These are phyloP conservation scores for Odontomachus brunneus DNA, from an alignment of 1,140 invertebrate genomes.

Conservation along the genomic window DNA sequence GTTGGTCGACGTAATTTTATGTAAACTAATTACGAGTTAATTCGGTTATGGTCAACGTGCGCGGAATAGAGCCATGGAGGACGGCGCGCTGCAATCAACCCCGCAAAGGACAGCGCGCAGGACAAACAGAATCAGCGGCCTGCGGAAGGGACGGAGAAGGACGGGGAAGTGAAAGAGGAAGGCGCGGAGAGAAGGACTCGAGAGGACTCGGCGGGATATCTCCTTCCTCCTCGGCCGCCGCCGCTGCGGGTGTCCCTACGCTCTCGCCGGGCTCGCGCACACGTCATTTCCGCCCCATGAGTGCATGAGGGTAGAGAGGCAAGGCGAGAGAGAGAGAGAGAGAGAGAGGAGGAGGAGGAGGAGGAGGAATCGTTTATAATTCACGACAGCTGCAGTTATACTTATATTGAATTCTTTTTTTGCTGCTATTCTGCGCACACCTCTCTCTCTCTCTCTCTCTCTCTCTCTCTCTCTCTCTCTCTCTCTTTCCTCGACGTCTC, in stretches of 20 bases:
- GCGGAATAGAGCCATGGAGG: constrained; percentile 64
- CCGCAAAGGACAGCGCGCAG: constrained; percentile 64
- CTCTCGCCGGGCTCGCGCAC: background rate
- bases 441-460: no score
- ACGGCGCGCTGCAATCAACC: constrained; percentile 72
- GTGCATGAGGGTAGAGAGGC: background rate
- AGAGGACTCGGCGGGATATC: background rate
- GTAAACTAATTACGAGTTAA: constrained; percentile 79
- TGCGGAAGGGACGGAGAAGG: constrained; percentile 29
- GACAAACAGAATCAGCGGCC: constrained; percentile 63
- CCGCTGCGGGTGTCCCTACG: background rate
- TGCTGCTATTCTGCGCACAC: background rate
- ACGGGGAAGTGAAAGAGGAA: constrained; percentile 10
- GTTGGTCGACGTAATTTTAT: constrained; percentile 71
- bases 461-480: no score
- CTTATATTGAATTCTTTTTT: constrained; percentile 41
- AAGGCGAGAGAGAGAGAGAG: background rate
- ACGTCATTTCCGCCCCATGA: constrained; percentile 36
- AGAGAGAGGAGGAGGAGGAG: no score
- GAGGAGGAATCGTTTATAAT: constrained; percentile 18
- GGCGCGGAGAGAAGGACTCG: background rate
- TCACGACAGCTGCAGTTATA: constrained; percentile 29
- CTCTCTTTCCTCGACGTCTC: no score
- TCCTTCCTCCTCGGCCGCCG: background rate
- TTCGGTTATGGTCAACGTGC: constrained; percentile 72